Evolutionary conservation across 2,113 vertebrate species (phyloP), one percentile per base, ranked within the genome.

Genomic region (Hepsetus odoe): DNA sequence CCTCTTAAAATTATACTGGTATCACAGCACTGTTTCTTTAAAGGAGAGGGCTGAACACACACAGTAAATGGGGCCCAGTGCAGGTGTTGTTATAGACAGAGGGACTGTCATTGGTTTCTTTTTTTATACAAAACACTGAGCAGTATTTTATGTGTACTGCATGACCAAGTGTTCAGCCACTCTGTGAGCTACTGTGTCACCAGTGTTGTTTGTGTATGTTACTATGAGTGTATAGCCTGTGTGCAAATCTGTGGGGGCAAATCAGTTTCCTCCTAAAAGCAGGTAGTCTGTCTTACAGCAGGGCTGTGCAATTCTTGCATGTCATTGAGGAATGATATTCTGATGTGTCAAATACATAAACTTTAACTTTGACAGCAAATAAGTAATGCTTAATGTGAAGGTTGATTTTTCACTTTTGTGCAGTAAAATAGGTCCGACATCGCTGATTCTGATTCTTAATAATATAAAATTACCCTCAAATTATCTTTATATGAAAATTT

Each of bases 131-230:
- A 83, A 91, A 90, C 82, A 89, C 84, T 77, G 61, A 82, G 85
- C 92, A 94, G 92, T 94, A 93, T 94, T 94, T 90, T 83, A 86
- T 84, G 72, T 87, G 81, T 83, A 80, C 69, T 69, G 80, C 74
- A 80, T 77, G 84, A 84, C 88, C 81, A 53, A 20, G 42, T 85
- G 76, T 68, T 86, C 35, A 80, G 44, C 82, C 81, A 80, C 77
- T 80, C 62, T 84, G 62, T 74, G 85, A 78, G 70, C 33, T 67
- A 35, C 59, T 82, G 66, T 83, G 35, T 75, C 66, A 67, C 42
- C 77, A 64, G 73, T 83, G 46, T 65, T 70, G 71, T 78, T 76
- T 84, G 74, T 82, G 69, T 76, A 42, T 77, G 58, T 70, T n/a
- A 13, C 42, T 70, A 18, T 33, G 53, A 74, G 76, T 24, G 40